Evolutionary conservation across 2,797 vertebrate species (phyloP), one percentile per base, ranked within the genome.

Genomic region (Notolabrus celidotus): DNA sequence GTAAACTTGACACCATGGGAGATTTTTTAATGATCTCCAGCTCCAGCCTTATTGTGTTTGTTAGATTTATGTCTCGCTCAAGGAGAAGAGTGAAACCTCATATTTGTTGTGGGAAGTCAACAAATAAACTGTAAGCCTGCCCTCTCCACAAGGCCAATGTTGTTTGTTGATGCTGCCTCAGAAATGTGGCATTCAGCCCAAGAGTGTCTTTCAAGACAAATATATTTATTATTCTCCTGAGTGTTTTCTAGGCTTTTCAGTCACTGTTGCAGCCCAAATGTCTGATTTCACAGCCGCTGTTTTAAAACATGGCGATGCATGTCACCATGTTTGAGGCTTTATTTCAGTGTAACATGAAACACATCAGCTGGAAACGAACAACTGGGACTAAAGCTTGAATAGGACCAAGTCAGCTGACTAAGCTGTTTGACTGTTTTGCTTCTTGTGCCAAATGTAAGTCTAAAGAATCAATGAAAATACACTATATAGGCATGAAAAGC

Each of bases 51-150:
- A 81, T 77, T 77, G 73, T 67, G 74, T 79, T 61, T 22, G 38
- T 51, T 46, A 54, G 80, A 88, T 87, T 86, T 67, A 84, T 87
- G 71, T 72, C 64, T 67, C 0, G 19, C 71, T 82, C 57, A 53
- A 55, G 55, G 66, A 64, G 19, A 23, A 17, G 16, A 72, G 57
- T 70, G 51, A 77, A 81, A 62, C 27, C 59, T 79, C 56, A 60
- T 70, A 78, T 74, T 55, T 80, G 54, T 77, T 61, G 55, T 65
- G 33, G 46, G 38, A 71, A 72, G 66, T 84, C 58, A 8, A 74
- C 75, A 80, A 86, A 89, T 86, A 86, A 85, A 86, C 69, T 66
- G n/a, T n/a, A 71, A 70, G 50, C 77, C 65, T 74, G 45, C 19
- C 72, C 62, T 67, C 54, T 74, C 41, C 36, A 49, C 80, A 81